Percentiles rank a stretch among this genome's conserved stretches.
Evolutionary conservation across 2,888 invertebrate genomes (phyloP).

Genomic region (Chrysina gloriosa): DNA sequence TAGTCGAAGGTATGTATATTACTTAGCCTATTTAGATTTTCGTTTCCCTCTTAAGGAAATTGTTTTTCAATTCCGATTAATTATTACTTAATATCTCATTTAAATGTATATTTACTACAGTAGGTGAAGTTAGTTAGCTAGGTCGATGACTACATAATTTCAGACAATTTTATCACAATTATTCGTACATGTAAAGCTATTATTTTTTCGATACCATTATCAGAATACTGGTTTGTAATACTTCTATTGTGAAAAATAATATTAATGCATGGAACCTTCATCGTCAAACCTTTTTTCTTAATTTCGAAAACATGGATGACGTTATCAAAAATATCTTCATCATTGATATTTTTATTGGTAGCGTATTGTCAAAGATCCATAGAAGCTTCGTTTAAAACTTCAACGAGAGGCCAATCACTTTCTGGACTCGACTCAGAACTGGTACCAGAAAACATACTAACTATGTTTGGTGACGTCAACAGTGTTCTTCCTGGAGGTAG

Average conservation of each 20-base stretch:
- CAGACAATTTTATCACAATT: slow-evolving; percentile 38
- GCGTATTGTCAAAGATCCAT: slow-evolving; percentile 53
- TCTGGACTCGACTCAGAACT: slow-evolving; percentile 60
- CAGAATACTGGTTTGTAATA: slow-evolving; percentile 3
- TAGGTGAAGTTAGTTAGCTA: slow-evolving; percentile 41
- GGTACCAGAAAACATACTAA: slow-evolving; percentile 48
- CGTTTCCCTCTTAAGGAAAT: no score
- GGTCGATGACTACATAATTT: slow-evolving; percentile 40
- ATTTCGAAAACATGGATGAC: slow-evolving; percentile 42
- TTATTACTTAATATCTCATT: background rate
- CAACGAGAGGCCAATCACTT: slow-evolving; percentile 64
- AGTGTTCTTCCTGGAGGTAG: slow-evolving; percentile 59
- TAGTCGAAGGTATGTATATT: no score
- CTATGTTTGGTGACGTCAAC: slow-evolving; percentile 54
- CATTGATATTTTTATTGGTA: slow-evolving; percentile 45
- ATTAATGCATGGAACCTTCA: slow-evolving; percentile 15
- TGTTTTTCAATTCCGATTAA: background rate
- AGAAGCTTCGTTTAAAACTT: slow-evolving; percentile 53
- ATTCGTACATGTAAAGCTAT: slow-evolving; percentile 36
- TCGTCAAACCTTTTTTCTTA: slow-evolving; percentile 33
- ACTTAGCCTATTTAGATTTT: no score
- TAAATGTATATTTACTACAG: slow-evolving; percentile 22
- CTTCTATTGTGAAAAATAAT: slow-evolving; percentile 22
- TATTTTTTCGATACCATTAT: slow-evolving; percentile 15
- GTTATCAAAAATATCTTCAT: slow-evolving; percentile 42